These are phyloP conservation scores for Elegia similella DNA, from an alignment of 2,888 invertebrate species.

Conservation along the genomic window DNA sequence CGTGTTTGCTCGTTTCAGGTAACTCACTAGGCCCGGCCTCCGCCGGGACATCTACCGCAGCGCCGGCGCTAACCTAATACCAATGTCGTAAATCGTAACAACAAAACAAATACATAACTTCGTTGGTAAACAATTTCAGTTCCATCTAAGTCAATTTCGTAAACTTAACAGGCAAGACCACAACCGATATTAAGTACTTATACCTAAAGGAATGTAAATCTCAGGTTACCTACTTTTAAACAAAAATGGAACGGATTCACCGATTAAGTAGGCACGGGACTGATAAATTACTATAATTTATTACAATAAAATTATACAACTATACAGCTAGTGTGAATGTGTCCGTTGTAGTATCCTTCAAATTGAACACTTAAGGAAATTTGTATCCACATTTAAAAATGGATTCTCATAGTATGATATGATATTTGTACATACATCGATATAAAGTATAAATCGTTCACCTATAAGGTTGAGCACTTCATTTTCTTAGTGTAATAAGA, in stretches of 20 bases:
- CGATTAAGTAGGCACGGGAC: slow-evolving; percentile 44
- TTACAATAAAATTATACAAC: slow-evolving; percentile 34
- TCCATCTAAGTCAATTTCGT: slow-evolving; percentile 74
- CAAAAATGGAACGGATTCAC: slow-evolving; percentile 58
- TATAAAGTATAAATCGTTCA: slow-evolving; percentile 32
- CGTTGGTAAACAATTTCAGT: slow-evolving; percentile 81
- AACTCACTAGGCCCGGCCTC: slow-evolving; percentile 70
- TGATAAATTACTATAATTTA: slow-evolving; percentile 43
- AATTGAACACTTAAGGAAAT: slow-evolving; percentile 10
- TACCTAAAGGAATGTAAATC: slow-evolving; percentile 78
- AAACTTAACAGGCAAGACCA: slow-evolving; percentile 83
- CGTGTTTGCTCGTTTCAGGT: slow-evolving; percentile 71
- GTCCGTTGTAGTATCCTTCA: slow-evolving; percentile 15
- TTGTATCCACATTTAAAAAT: slow-evolving; percentile 5
- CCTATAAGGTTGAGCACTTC: slow-evolving; percentile 38
- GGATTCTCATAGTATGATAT: slow-evolving; percentile 22
- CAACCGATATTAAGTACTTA: slow-evolving; percentile 83
- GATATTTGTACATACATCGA: slow-evolving; percentile 30
- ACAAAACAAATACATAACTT: slow-evolving; percentile 70
- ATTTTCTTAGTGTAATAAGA: slow-evolving; percentile 28
- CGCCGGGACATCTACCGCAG: slow-evolving; percentile 56
- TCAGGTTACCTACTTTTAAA: slow-evolving; percentile 42
- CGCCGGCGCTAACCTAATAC: slow-evolving; percentile 53
- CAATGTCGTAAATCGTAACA: slow-evolving; percentile 53
- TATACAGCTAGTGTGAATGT: slow-evolving; percentile 26